Conservation (phyloP, 2,113 vertebrate genomes). For the Lophius piscatorius region DNA sequence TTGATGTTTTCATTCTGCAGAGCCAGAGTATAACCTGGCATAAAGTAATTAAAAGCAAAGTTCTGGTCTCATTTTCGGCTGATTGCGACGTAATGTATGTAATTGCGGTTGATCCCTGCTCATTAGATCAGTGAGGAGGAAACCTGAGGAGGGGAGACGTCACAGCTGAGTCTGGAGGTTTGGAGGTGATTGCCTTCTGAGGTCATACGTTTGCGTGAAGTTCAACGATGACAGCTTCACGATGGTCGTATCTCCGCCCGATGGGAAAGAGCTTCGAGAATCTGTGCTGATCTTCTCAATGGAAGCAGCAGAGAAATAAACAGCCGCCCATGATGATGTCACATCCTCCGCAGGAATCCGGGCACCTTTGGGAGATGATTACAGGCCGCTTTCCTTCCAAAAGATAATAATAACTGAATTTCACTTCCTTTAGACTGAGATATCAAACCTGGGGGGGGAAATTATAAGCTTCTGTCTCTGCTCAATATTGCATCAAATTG, state of each 20-base stretch:
- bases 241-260: too few relatives aligned
- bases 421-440: too few relatives aligned
- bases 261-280: not conserved
- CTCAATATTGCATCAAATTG: too few relatives aligned
- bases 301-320: not conserved
- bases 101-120: conserved; percentile 43
- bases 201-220: too few relatives aligned
- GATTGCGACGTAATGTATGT: conserved; percentile 25
- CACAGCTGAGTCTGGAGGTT: too few relatives aligned
- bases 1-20: conserved; percentile 36
- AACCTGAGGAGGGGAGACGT: conserved; percentile 35
- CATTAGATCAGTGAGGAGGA: conserved; percentile 12
- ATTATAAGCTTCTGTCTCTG: too few relatives aligned
- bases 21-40: conserved; percentile 5
- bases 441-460: too few relatives aligned
- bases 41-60: conserved; percentile 14
- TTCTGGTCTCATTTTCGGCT: conserved; percentile 17
- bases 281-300: not conserved
- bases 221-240: too few relatives aligned
- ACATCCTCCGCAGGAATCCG: not conserved
- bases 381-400: too few relatives aligned
- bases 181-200: too few relatives aligned
- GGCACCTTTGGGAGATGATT: too few relatives aligned
- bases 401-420: too few relatives aligned
- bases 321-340: not conserved